phyloP scores from a whole-genome alignment of 2,113 vertebrate genomes.

The Peucedramus taeniatus region DNA sequence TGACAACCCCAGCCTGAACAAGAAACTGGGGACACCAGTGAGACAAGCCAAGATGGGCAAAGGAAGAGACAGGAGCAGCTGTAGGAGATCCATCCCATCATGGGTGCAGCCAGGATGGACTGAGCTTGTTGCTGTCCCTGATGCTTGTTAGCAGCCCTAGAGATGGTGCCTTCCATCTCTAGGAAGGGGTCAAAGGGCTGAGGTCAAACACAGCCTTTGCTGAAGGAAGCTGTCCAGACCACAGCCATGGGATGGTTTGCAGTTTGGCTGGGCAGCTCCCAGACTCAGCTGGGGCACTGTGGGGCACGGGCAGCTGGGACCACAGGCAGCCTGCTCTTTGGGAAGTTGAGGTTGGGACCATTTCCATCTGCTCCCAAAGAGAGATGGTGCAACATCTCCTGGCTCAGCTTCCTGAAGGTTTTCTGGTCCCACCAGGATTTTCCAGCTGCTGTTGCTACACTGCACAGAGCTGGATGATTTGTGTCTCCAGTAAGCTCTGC shows the following conservation, averaged over 20 bases:
- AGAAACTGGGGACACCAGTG: not conserved
- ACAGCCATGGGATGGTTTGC: not conserved
- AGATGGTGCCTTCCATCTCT: not conserved
- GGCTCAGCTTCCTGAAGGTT: not conserved
- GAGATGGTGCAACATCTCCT: accelerated
- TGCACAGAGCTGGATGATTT: not conserved
- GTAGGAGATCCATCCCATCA: not conserved
- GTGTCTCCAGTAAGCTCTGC: not conserved
- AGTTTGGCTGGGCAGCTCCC: not conserved
- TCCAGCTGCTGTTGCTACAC: not conserved
- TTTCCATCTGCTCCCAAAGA: not conserved
- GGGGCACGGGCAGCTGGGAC: accelerated
- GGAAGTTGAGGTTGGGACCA: not conserved
- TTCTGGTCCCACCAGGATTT: not conserved
- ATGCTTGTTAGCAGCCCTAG: not conserved
- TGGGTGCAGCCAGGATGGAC: accelerated
- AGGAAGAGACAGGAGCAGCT: accelerated
- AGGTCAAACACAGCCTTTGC: not conserved
- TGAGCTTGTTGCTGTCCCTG: not conserved
- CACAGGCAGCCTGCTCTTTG: not conserved
- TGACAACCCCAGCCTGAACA: not conserved
- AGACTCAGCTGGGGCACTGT: not conserved
- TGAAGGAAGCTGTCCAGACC: not conserved
- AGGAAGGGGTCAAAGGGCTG: no score
- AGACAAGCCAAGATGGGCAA: not conserved